These are phyloP conservation scores for Chrysomallon squamiferum DNA, from an alignment of 1,140 invertebrate species.

Conservation along the genomic window DNA sequence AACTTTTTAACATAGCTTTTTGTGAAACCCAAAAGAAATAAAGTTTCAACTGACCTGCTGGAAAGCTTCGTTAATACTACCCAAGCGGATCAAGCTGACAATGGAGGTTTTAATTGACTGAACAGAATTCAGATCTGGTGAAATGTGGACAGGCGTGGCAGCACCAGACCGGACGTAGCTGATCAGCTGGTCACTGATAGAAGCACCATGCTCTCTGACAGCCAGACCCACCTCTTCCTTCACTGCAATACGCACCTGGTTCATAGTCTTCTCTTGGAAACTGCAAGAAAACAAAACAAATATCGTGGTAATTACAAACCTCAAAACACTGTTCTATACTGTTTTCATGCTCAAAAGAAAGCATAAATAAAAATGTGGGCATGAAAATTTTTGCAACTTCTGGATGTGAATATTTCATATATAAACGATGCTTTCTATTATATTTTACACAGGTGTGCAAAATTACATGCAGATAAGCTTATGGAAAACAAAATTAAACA, in stretches of 20 bases:
- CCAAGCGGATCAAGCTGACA: constrained; percentile 40
- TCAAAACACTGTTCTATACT: neutral
- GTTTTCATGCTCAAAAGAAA: neutral
- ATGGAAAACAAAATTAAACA: too few species aligned
- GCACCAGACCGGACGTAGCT: constrained; percentile 73
- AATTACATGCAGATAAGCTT: too few species aligned
- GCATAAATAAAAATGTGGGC: neutral
- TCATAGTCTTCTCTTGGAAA: constrained; percentile 42
- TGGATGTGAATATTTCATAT: too few species aligned
- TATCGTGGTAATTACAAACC: neutral
- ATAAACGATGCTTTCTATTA: too few species aligned
- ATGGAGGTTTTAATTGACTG: constrained; percentile 72
- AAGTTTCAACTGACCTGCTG: constrained; percentile 72
- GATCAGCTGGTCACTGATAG: constrained; percentile 69
- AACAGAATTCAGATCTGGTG: constrained; percentile 5
- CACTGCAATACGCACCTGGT: constrained; percentile 55
- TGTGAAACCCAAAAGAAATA: too few species aligned
- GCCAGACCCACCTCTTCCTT: constrained; percentile 69
- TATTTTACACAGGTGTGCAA: too few species aligned
- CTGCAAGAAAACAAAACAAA: constrained; percentile 35
- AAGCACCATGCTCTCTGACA: constrained; percentile 69
- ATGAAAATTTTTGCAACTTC: neutral
- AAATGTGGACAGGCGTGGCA: constrained; percentile 70
- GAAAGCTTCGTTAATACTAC: constrained; percentile 85
- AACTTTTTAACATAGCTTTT: too few species aligned